Evolutionary conservation across 2,797 vertebrate species (phyloP).

Genomic region (Darevskia nairensis): DNA sequence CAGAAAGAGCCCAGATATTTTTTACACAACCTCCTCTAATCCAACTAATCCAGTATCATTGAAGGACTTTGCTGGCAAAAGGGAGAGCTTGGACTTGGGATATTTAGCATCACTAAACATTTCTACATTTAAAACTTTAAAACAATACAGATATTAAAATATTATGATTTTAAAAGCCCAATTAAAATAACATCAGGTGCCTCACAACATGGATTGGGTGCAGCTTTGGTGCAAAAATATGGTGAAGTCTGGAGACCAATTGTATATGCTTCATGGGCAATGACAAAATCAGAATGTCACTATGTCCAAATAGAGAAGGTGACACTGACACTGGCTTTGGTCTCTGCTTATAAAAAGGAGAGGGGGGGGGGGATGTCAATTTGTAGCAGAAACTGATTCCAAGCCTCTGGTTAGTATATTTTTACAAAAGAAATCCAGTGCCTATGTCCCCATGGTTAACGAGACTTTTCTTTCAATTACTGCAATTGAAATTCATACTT

Average conservation of each 20-base stretch:
- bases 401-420: background rate
- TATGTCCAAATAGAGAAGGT: background rate
- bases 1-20: background rate
- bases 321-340: background rate
- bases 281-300: background rate
- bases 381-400: background rate
- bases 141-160: background rate
- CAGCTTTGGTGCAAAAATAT: background rate
- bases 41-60: background rate
- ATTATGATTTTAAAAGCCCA: background rate
- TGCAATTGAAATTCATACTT: background rate
- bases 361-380: background rate
- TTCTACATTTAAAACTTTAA: background rate
- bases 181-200: background rate
- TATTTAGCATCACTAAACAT: background rate
- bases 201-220: background rate
- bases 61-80: background rate
- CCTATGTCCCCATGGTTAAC: background rate
- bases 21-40: background rate
- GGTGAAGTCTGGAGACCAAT: background rate
- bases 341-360: background rate
- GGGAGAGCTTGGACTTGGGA: background rate
- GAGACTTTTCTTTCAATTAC: background rate
- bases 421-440: background rate
- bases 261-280: background rate